A percentile compares a stretch with the other conserved stretches of the same genome.
These are phyloP conservation scores for Anastrepha obliqua DNA, from an alignment of 1,140 invertebrate genomes.

Conservation along the genomic window DNA sequence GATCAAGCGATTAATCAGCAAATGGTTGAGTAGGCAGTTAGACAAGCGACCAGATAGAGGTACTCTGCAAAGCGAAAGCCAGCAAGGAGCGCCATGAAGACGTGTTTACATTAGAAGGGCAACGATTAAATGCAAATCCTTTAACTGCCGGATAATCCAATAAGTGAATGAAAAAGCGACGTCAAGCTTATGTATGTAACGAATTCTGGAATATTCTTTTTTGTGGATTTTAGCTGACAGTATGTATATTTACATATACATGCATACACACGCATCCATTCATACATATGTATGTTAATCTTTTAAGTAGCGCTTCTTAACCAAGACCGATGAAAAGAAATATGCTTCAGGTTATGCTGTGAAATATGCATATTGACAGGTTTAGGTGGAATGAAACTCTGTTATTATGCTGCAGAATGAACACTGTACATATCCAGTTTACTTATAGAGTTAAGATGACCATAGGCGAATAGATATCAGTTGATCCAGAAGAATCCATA, in stretches of 20 bases:
- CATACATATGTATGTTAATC: no score
- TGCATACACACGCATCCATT: no score
- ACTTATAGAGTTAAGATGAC: no score
- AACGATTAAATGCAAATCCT: slow-evolving; percentile 51
- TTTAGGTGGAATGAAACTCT: neutral
- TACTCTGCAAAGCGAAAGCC: neutral
- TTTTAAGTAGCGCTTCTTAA: neutral
- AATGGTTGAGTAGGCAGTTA: slow-evolving; percentile 47
- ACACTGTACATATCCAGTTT: no score
- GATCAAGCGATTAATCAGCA: slow-evolving; percentile 50
- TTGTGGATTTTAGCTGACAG: neutral
- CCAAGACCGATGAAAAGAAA: neutral
- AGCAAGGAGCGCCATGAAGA: slow-evolving; percentile 21
- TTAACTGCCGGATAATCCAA: slow-evolving; percentile 37
- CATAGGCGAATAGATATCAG: no score
- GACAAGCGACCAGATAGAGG: neutral
- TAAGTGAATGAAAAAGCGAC: slow-evolving; percentile 11
- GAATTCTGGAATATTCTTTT: slow-evolving; percentile 2
- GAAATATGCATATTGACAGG: neutral
- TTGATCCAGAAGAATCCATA: no score
- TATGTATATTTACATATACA: neutral
- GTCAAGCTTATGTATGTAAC: slow-evolving; percentile 14
- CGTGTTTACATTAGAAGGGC: slow-evolving; percentile 52
- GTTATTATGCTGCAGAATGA: no score
- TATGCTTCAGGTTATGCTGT: neutral